Percentiles rank a stretch among this genome's conserved stretches.
phyloP scores from a whole-genome alignment of 2,113 vertebrate species.

The Cavia porcellus region DNA sequence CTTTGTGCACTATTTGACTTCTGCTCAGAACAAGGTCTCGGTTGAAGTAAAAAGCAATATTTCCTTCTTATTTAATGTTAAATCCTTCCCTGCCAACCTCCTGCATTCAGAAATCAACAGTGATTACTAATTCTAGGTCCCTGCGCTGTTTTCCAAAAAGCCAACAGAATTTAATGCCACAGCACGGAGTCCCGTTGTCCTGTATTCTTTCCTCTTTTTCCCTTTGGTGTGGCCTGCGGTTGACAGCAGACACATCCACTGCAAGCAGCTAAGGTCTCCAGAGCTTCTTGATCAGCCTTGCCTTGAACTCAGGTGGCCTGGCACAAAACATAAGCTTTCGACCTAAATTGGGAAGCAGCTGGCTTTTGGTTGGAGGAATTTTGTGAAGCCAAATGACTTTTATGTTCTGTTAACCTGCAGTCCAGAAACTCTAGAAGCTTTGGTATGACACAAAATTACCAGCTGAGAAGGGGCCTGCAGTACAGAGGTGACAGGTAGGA shows the following conservation, averaged over 20 bases:
- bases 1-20: background rate
- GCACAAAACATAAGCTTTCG: background rate
- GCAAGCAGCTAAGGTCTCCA: background rate
- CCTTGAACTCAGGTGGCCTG: background rate
- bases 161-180: background rate
- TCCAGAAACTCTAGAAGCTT: background rate
- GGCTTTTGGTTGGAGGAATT: background rate
- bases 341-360: background rate
- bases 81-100: background rate
- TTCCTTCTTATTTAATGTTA: slow-evolving; percentile 9
- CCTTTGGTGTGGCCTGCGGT: background rate
- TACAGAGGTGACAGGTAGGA: background rate
- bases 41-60: background rate
- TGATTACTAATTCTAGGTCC: background rate
- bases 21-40: background rate
- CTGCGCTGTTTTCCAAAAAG: slow-evolving; percentile 32
- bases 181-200: background rate
- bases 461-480: background rate
- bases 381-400: slow-evolving; percentile 6
- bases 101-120: slow-evolving; percentile 30
- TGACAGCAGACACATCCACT: background rate
- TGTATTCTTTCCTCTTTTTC: background rate
- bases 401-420: background rate
- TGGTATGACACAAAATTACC: background rate
- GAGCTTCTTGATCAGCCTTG: background rate